Conservation (phyloP, 2,888 invertebrate species). For the Eretmocerus hayati region DNA sequence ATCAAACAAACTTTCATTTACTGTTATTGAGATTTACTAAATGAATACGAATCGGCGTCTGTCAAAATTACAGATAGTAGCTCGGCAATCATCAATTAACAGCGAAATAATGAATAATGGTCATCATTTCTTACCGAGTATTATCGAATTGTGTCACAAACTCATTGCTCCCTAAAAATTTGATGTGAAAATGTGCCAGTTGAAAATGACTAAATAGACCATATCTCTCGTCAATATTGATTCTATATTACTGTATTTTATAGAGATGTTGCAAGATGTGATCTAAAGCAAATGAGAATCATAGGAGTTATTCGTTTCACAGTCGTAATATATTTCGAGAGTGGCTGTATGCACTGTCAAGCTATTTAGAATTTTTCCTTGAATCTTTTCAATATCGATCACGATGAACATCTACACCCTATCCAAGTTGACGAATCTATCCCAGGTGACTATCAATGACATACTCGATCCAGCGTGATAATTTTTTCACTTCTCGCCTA, state of each 20-base stretch:
- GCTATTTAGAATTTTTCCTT: conserved; percentile 30
- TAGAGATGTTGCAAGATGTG: conserved; percentile 16
- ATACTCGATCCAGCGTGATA: no score
- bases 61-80: no score
- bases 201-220: conserved; percentile 19
- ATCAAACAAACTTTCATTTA: no score
- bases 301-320: conserved; percentile 26
- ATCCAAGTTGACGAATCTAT: not conserved
- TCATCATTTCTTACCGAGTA: no score
- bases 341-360: conserved; percentile 33
- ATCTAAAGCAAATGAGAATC: conserved; percentile 23
- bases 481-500: no score
- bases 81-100: no score
- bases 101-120: no score
- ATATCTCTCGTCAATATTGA: conserved; percentile 25
- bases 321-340: conserved; percentile 36
- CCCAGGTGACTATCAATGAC: no score
- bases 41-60: conserved; percentile 30
- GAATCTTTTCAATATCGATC: conserved; percentile 26
- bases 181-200: conserved; percentile 28
- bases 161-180: conserved; percentile 17
- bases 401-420: not conserved
- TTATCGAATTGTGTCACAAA: conserved; percentile 6
- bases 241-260: conserved; percentile 27
- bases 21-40: conserved; percentile 39